Evolutionary conservation across 2,113 vertebrate genomes (phyloP).

Genomic region (Todiramphus chloris): DNA sequence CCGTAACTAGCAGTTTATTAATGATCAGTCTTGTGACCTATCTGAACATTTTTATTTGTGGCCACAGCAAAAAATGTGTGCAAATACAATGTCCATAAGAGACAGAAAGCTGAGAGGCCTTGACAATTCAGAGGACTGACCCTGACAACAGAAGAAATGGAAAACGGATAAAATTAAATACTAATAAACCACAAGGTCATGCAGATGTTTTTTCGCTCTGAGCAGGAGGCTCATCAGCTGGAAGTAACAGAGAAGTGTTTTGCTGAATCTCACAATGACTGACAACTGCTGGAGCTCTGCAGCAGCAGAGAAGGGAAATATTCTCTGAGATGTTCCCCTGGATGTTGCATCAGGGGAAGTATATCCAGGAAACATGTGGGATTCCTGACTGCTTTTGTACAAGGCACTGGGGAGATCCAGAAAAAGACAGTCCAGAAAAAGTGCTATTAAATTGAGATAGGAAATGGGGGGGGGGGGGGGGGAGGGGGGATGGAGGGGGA

Average conservation of each 20-base stretch:
- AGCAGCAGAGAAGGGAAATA: constrained; percentile 31
- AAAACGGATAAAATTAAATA: constrained; percentile 17
- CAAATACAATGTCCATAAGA: not conserved
- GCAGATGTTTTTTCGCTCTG: constrained; percentile 45
- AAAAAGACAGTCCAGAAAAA: constrained; percentile 31
- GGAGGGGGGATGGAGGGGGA: no score
- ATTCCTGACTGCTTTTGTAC: constrained; percentile 49
- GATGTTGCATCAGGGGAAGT: constrained; percentile 61
- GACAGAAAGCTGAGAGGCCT: constrained; percentile 34
- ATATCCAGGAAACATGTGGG: constrained; percentile 59
- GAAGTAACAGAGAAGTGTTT: constrained; percentile 43
- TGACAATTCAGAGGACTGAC: constrained; percentile 41
- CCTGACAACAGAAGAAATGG: constrained; percentile 38
- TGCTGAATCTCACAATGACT: constrained; percentile 29
- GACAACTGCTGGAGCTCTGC: constrained; percentile 4
- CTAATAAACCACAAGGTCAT: constrained; percentile 64
- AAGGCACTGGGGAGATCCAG: constrained; percentile 54
- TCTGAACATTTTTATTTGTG: not conserved
- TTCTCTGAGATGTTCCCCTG: constrained; percentile 35
- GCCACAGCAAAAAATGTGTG: not conserved
- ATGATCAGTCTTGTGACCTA: not conserved
- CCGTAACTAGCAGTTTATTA: not conserved
- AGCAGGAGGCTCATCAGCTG: constrained; percentile 32
- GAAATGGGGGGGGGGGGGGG: not conserved
- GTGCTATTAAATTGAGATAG: not conserved